Conservation (phyloP, 2,888 invertebrate genomes). For the Pecten maximus region DNA sequence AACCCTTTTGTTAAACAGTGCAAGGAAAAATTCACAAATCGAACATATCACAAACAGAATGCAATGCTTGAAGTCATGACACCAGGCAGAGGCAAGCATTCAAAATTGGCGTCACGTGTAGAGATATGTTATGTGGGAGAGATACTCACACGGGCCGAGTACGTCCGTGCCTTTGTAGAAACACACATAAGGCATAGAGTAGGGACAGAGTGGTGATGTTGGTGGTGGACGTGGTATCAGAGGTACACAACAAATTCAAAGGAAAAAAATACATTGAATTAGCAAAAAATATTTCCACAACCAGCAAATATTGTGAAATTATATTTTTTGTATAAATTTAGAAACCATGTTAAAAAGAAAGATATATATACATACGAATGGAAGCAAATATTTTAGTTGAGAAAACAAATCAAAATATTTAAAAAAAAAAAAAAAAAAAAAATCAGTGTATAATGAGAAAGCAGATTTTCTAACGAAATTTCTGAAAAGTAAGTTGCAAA, state of each 20-base stretch:
- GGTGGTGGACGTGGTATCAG: slow-evolving; percentile 42
- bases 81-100: slow-evolving; percentile 30
- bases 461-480: no score
- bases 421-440: slow-evolving; percentile 37
- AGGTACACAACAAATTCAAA: slow-evolving; percentile 39
- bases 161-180: slow-evolving; percentile 77
- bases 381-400: slow-evolving; percentile 36
- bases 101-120: slow-evolving; percentile 3
- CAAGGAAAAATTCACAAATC: slow-evolving; percentile 24
- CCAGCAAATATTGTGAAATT: slow-evolving; percentile 39
- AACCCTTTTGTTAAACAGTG: not conserved
- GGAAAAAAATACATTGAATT: slow-evolving; percentile 36
- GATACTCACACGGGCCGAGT: slow-evolving; percentile 80
- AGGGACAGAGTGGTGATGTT: slow-evolving; percentile 30
- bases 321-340: not conserved
- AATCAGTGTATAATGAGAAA: slow-evolving; percentile 20
- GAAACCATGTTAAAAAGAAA: not conserved
- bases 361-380: not conserved
- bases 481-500: no score
- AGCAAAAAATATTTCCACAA: slow-evolving; percentile 38
- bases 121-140: slow-evolving; percentile 29
- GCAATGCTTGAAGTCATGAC: slow-evolving; percentile 30
- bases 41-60: slow-evolving; percentile 17
- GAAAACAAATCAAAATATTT: slow-evolving; percentile 27
- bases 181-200: slow-evolving; percentile 51